A percentile compares a stretch with the other conserved stretches of the same genome.
Conservation (phyloP, 1,140 invertebrate genomes). For the Microplitis demolitor region DNA sequence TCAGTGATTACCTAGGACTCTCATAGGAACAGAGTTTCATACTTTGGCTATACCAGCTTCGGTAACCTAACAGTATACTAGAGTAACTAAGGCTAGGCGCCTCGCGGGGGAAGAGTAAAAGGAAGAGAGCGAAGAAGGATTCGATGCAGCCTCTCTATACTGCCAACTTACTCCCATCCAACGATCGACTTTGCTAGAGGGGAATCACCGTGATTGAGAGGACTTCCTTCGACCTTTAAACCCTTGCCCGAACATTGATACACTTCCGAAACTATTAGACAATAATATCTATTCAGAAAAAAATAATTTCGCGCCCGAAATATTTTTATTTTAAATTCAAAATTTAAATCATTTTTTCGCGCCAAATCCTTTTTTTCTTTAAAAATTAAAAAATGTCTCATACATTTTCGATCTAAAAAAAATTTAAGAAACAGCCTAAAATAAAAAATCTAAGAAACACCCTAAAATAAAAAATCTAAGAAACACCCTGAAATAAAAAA, state of each 20-base stretch:
- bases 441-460: too few species aligned
- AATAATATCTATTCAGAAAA: slow-evolving; percentile 5
- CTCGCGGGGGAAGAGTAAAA: slow-evolving; percentile 31
- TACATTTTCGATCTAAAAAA: too few species aligned
- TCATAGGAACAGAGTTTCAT: slow-evolving; percentile 59
- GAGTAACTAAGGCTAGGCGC: slow-evolving; percentile 58
- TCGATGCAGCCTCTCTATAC: slow-evolving; percentile 4
- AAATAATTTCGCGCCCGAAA: neutral
- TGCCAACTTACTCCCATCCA: slow-evolving; percentile 37
- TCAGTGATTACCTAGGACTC: slow-evolving; percentile 62
- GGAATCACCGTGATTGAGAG: slow-evolving; percentile 42
- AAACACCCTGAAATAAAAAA: too few species aligned
- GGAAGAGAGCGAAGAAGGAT: slow-evolving; percentile 10
- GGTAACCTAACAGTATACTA: slow-evolving; percentile 56
- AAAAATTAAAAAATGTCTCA: too few species aligned
- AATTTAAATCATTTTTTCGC: too few species aligned
- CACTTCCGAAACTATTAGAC: slow-evolving; percentile 4
- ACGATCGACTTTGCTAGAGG: slow-evolving; percentile 41
- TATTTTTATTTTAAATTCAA: too few species aligned
- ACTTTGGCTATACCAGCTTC: slow-evolving; percentile 54
- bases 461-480: too few species aligned
- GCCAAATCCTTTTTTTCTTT: too few species aligned
- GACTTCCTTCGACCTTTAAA: slow-evolving; percentile 26
- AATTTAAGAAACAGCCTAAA: too few species aligned
- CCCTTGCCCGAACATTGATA: slow-evolving; percentile 7